phyloP scores from a whole-genome alignment of 2,888 invertebrate species.

The Noctuana brunneofusca region DNA sequence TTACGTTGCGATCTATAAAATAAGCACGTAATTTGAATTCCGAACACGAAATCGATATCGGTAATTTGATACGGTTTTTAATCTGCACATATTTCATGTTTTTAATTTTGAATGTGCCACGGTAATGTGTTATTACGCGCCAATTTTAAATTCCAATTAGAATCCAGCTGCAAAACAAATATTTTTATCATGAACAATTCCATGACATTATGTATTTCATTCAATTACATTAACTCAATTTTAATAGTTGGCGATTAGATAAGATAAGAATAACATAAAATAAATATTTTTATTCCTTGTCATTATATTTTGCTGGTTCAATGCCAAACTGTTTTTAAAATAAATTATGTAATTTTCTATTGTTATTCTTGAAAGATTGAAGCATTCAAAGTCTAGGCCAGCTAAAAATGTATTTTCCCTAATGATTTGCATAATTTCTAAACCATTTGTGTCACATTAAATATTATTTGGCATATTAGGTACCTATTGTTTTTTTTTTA shows the following conservation, averaged over 20 bases:
- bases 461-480: no score
- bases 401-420: no score
- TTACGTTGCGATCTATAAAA: neutral
- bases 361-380: neutral
- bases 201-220: neutral
- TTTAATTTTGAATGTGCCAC: neutral
- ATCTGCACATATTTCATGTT: neutral
- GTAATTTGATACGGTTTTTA: constrained; percentile 6
- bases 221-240: neutral
- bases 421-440: no score
- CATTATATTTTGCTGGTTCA: constrained; percentile 1
- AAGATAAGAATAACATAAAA: neutral
- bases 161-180: neutral
- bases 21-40: neutral
- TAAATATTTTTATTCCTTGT: neutral
- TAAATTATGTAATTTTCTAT: constrained; percentile 21
- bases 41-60: neutral
- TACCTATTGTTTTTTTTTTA: no score
- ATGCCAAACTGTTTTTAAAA: constrained; percentile 11
- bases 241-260: neutral
- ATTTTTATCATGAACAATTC: neutral
- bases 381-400: neutral
- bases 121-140: neutral
- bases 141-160: constrained; percentile 7
- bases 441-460: no score